These are phyloP conservation scores for Marcusenius ussheri DNA, from an alignment of 2,113 vertebrate genomes.

Conservation along the genomic window DNA sequence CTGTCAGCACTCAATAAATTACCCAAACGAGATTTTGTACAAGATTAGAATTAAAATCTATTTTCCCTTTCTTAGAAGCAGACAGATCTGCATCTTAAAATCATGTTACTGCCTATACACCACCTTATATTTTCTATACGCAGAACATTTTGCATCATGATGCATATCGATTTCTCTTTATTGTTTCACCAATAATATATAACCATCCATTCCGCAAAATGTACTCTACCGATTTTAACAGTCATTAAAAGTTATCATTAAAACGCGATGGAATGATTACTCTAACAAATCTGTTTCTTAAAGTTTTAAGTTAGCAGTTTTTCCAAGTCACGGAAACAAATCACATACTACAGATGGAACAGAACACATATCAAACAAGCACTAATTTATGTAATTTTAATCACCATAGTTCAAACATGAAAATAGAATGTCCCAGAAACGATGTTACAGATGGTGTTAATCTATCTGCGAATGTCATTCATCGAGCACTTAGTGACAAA, in stretches of 20 bases:
- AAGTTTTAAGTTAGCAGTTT: background rate
- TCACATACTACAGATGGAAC: background rate
- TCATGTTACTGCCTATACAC: conserved; percentile 30
- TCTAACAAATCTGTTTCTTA: background rate
- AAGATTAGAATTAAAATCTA: background rate
- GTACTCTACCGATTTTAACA: background rate
- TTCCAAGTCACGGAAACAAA: background rate
- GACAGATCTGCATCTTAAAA: conserved; percentile 35
- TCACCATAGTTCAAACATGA: background rate
- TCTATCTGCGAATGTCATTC: background rate
- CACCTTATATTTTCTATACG: background rate
- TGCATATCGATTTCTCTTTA: conserved; percentile 30
- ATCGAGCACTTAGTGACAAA: background rate
- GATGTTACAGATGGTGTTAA: background rate
- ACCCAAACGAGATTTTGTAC: background rate
- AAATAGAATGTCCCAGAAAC: background rate
- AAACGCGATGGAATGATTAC: background rate
- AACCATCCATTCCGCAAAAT: conserved; percentile 21
- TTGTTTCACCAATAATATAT: conserved; percentile 28
- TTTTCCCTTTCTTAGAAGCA: background rate
- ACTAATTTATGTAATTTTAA: background rate
- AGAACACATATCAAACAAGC: background rate
- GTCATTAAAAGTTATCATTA: background rate
- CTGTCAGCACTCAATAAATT: background rate
- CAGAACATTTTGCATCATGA: conserved; percentile 13